Percentiles rank a stretch among this genome's conserved stretches.
Evolutionary conservation across 2,888 invertebrate species (phyloP).

Genomic region (Matsumyia berberina): DNA sequence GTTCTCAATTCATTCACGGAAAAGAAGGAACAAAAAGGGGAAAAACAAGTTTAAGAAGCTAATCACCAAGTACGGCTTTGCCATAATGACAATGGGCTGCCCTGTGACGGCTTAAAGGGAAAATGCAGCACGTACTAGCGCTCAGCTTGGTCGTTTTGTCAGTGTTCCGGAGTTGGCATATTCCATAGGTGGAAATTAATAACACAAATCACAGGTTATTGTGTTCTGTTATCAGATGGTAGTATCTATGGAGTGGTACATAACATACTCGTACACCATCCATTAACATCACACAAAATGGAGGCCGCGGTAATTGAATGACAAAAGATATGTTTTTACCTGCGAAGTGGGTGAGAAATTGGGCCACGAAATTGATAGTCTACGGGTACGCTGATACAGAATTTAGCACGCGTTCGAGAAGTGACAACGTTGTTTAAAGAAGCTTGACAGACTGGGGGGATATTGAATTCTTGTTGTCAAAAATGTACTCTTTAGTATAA

Average conservation of each 20-base stretch:
- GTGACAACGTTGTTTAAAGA: background rate
- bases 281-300: constrained; percentile 17
- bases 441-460: no score
- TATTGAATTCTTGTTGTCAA: no score
- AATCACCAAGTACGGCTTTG: constrained; percentile 27
- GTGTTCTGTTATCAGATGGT: constrained; percentile 10
- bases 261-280: constrained; percentile 2
- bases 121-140: constrained; percentile 5
- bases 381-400: background rate
- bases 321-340: constrained; percentile 14
- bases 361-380: constrained; percentile 4
- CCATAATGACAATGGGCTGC: constrained; percentile 14
- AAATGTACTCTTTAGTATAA: no score
- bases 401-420: background rate
- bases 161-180: background rate
- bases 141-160: constrained; percentile 1
- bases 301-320: constrained; percentile 21
- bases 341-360: constrained; percentile 1
- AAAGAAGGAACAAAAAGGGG: background rate
- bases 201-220: constrained; percentile 30
- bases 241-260: constrained; percentile 10
- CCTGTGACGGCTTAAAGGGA: constrained; percentile 4
- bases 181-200: constrained; percentile 2
- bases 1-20: constrained; percentile 51
- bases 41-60: constrained; percentile 50